Evolutionary conservation across 1,140 invertebrate species (phyloP).

Genomic region (Brachionus koreanus): DNA sequence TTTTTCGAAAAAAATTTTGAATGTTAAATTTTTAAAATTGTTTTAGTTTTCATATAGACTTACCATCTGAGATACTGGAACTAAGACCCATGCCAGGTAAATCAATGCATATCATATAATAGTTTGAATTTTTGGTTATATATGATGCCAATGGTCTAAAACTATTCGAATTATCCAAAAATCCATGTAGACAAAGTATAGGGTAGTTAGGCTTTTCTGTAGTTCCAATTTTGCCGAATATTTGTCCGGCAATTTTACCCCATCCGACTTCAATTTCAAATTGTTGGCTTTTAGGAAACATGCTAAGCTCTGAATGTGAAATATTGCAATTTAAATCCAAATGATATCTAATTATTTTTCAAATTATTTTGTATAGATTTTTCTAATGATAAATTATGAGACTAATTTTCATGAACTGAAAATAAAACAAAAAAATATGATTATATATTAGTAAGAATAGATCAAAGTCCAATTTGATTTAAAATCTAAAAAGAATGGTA

Average conservation of each 20-base stretch:
- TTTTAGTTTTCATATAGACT: not conserved
- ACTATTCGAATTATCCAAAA: conserved; percentile 29
- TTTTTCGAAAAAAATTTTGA: too few species aligned
- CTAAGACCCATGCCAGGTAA: conserved; percentile 26
- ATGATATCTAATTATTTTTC: not conserved
- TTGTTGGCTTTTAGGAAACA: conserved; percentile 18
- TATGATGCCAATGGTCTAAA: conserved; percentile 28
- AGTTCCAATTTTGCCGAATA: conserved; percentile 9
- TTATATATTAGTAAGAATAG: not conserved
- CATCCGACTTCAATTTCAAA: conserved; percentile 40
- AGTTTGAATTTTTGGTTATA: conserved; percentile 1
- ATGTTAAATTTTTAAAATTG: too few species aligned
- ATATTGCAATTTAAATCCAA: not conserved
- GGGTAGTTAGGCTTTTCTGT: not conserved
- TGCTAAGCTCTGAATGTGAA: not conserved
- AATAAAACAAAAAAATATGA: not conserved
- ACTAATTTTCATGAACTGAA: not conserved
- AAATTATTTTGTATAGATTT: not conserved
- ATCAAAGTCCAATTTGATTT: not conserved
- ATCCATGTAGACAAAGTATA: conserved; percentile 23
- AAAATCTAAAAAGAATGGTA: not conserved
- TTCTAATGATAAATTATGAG: not conserved
- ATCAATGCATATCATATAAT: conserved; percentile 33
- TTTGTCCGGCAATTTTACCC: conserved; percentile 40
- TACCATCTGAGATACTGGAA: conserved; percentile 35